Percentiles rank a stretch among this genome's conserved stretches.
Evolutionary conservation across 2,113 vertebrate genomes (phyloP).

Genomic region (Eublepharis macularius): DNA sequence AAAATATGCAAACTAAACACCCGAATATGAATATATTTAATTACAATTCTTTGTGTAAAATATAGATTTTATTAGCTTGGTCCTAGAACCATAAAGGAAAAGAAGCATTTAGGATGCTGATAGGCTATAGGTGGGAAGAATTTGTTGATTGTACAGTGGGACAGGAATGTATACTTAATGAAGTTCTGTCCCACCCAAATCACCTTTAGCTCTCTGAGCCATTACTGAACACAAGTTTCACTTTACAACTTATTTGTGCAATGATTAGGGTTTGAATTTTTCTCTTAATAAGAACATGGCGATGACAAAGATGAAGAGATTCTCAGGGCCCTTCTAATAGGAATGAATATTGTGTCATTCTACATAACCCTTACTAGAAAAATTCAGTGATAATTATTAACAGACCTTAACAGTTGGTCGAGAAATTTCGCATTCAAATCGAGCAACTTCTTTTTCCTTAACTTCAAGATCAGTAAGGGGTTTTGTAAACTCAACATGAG

Average conservation of each 20-base stretch:
- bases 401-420: constrained; percentile 87
- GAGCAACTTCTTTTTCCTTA: constrained; percentile 92
- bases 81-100: not conserved
- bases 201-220: not conserved
- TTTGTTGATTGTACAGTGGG: not conserved
- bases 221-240: not conserved
- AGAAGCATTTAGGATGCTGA: not conserved
- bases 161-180: not conserved
- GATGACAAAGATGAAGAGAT: not conserved
- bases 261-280: not conserved
- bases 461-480: constrained; percentile 94
- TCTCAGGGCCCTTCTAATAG: not conserved
- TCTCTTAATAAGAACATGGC: not conserved
- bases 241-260: not conserved
- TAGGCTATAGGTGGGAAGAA: not conserved
- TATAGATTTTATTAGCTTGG: not conserved
- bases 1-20: not conserved
- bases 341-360: not conserved
- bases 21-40: not conserved
- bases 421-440: constrained; percentile 97
- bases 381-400: constrained; percentile 22
- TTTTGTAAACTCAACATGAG: constrained; percentile 91
- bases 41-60: not conserved
- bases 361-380: not conserved
- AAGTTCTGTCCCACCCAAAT: not conserved